phyloP scores from a whole-genome alignment of 2,113 vertebrate genomes.

The Tupaia chinensis region DNA sequence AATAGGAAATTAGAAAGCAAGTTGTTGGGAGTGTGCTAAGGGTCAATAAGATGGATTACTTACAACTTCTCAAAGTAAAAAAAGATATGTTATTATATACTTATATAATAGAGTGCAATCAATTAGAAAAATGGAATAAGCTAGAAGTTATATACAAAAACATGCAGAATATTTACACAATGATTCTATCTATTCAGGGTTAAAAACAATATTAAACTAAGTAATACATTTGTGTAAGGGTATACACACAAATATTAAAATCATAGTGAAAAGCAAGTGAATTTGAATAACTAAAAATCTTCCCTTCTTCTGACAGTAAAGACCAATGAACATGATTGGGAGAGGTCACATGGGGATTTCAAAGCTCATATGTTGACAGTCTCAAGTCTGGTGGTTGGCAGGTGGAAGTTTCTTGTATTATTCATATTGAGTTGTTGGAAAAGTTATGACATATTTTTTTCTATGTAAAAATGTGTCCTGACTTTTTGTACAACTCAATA shows the following conservation, averaged over 20 bases:
- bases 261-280: not conserved
- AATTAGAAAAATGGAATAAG: not conserved
- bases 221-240: not conserved
- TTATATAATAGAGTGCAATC: not conserved
- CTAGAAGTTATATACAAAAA: not conserved
- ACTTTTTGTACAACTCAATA: not conserved
- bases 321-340: not conserved
- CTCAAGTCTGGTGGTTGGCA: not conserved
- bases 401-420: not conserved
- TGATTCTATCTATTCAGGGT: not conserved
- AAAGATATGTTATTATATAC: not conserved
- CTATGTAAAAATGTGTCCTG: too few relatives aligned
- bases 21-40: not conserved
- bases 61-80: not conserved
- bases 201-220: not conserved
- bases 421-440: too few relatives aligned
- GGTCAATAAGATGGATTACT: not conserved
- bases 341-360: not conserved
- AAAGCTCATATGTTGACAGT: not conserved
- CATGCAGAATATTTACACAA: not conserved
- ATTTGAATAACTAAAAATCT: conserved; percentile 8
- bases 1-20: not conserved
- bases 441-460: too few relatives aligned
- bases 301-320: not conserved
- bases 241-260: not conserved